Evolutionary conservation across 1,140 invertebrate genomes (phyloP), one percentile per base, ranked within the genome.

Genomic region (Conopomorpha cramerella): DNA sequence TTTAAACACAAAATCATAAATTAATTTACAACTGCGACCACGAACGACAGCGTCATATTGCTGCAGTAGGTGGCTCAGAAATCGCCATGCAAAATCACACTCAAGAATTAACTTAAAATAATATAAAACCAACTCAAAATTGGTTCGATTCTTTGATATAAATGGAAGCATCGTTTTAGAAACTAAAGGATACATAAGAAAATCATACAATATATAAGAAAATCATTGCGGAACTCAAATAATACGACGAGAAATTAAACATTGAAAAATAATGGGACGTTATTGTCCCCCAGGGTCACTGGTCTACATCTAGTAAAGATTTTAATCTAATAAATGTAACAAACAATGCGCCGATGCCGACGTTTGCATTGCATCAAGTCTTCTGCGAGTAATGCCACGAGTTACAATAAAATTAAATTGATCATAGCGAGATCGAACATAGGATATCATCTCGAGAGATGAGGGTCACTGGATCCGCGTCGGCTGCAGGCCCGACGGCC

Each of bases 131-230:
- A 63, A 76, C 71, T 72, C 70, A 55, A 30, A 71, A 76, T 67
- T 54, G 64, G 52, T 59, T 59, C 46, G 65, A 55, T 51, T 76
- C 70, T 76, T 72, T 76, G 70, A 76, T 72, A 76, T 72, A 58
- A 72, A 68, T 76, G 70, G 70, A 76, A 76, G 70, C 67, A 72
- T 71, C 62, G 67, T 68, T 74, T 61, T 53, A 61, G 48, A 72
- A 68, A 49, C 67, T 66, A 68, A 46, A 45, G 53, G 34, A 46
- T 63, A 59, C 38, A n/a, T n/a, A n/a, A n/a, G n/a, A n/a, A n/a
- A n/a, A n/a, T n/a, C n/a, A n/a, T n/a, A n/a, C n/a, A n/a, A n/a
- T n/a, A n/a, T n/a, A n/a, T n/a, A n/a, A n/a, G n/a, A n/a, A n/a
- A n/a, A n/a, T n/a, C n/a, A n/a, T n/a, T n/a, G n/a, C n/a, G n/a